Evolutionary conservation across 2,888 invertebrate species (phyloP).

Genomic region (Microdon myrmicae): DNA sequence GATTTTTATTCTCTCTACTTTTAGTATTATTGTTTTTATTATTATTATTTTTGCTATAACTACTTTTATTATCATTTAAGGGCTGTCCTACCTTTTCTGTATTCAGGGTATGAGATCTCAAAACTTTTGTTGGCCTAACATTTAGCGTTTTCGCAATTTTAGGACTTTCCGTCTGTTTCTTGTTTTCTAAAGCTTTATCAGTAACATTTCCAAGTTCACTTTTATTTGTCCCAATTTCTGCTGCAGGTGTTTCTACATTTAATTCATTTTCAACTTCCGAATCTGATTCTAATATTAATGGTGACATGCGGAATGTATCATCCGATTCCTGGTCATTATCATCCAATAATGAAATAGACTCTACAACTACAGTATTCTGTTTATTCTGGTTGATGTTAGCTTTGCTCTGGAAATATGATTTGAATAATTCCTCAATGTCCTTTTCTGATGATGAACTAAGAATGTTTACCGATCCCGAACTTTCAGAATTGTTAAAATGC

Average conservation of each 20-base stretch:
- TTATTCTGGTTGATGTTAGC: conserved; percentile 17
- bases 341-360: conserved; percentile 8
- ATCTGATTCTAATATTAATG: conserved; percentile 62
- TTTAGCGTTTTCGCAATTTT: too few relatives aligned
- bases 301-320: conserved; percentile 62
- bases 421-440: conserved; percentile 60
- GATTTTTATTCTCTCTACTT: too few relatives aligned
- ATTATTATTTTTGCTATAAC: too few relatives aligned
- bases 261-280: conserved; percentile 53
- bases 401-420: conserved; percentile 52
- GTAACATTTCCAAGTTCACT: too few relatives aligned
- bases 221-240: too few relatives aligned
- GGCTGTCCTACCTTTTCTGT: too few relatives aligned
- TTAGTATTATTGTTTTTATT: too few relatives aligned
- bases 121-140: too few relatives aligned
- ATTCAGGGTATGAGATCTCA: too few relatives aligned
- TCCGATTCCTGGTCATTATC: conserved; percentile 57
- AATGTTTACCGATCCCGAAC: conserved; percentile 48
- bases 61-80: too few relatives aligned
- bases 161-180: too few relatives aligned
- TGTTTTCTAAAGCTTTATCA: too few relatives aligned
- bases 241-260: not conserved
- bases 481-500: conserved; percentile 53
- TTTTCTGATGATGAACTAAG: conserved; percentile 54
- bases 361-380: conserved; percentile 17